These are phyloP conservation scores for Gobionotothen gibberifrons DNA, from an alignment of 2,797 vertebrate species.

Conservation along the genomic window DNA sequence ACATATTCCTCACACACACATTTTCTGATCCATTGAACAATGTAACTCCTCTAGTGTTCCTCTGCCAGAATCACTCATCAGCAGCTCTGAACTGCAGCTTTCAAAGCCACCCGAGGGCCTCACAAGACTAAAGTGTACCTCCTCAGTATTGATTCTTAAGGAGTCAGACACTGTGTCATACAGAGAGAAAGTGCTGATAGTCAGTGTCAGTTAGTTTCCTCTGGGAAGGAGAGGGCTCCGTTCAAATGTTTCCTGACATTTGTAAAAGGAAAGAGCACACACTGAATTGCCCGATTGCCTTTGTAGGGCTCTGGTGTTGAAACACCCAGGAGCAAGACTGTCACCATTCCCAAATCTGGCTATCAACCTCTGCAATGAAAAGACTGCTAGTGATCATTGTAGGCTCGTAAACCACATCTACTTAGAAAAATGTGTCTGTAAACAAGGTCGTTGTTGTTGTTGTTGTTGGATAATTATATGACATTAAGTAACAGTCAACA, in stretches of 20 bases:
- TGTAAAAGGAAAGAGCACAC: neutral
- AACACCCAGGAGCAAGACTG: neutral
- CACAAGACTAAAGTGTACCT: neutral
- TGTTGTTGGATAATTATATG: neutral
- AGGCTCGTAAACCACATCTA: neutral
- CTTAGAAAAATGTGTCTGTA: neutral
- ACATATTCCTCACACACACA: slow-evolving; percentile 16
- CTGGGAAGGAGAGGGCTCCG: neutral
- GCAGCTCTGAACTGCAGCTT: slow-evolving; percentile 7
- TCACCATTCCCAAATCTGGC: slow-evolving; percentile 11
- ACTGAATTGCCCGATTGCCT: neutral
- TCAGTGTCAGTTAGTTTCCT: slow-evolving; percentile 21
- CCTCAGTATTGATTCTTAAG: slow-evolving; percentile 32
- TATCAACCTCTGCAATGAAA: neutral
- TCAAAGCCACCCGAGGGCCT: slow-evolving; percentile 11
- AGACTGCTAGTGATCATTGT: neutral
- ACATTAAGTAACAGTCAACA: neutral
- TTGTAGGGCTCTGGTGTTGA: neutral
- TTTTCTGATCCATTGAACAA: slow-evolving; percentile 17
- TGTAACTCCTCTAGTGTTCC: neutral
- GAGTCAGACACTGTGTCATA: slow-evolving; percentile 14
- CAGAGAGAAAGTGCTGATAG: slow-evolving; percentile 4
- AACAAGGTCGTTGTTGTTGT: neutral
- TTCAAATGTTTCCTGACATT: slow-evolving; percentile 10
- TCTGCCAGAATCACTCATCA: slow-evolving; percentile 17